These are phyloP conservation scores for Microchirus variegatus DNA, from an alignment of 2,797 vertebrate species.

Conservation along the genomic window DNA sequence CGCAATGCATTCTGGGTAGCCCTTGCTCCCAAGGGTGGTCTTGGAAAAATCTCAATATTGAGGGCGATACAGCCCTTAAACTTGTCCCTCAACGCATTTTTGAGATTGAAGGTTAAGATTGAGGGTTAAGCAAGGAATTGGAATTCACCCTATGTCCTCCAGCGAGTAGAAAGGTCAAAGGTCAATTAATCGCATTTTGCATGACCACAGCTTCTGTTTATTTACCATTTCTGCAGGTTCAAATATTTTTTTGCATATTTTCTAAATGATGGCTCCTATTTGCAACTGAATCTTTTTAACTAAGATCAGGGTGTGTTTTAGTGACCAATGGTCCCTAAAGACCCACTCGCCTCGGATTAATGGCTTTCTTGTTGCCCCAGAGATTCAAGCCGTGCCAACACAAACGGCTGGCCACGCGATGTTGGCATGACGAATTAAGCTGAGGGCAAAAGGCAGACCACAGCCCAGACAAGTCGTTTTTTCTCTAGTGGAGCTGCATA, in stretches of 20 bases:
- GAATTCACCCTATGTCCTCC: neutral
- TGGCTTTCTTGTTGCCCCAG: slow-evolving; percentile 60
- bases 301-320: slow-evolving; percentile 45
- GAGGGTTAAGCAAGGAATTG: too few species aligned
- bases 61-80: too few species aligned
- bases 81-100: too few species aligned
- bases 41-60: too few species aligned
- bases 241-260: slow-evolving; percentile 48
- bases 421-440: slow-evolving; percentile 59
- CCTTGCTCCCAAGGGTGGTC: too few species aligned
- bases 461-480: slow-evolving; percentile 38
- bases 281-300: slow-evolving; percentile 45
- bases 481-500: slow-evolving; percentile 31
- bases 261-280: slow-evolving; percentile 25
- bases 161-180: slow-evolving; percentile 32
- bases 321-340: slow-evolving; percentile 54
- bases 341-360: slow-evolving; percentile 63
- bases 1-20: too few species aligned
- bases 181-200: slow-evolving; percentile 22
- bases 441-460: slow-evolving; percentile 44
- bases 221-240: slow-evolving; percentile 21
- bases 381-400: slow-evolving; percentile 70
- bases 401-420: slow-evolving; percentile 68
- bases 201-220: slow-evolving; percentile 21
- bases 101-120: too few species aligned